Evolutionary conservation across 2,888 invertebrate genomes (phyloP), one percentile per base, ranked within the genome.

Genomic region (Erannis defoliaria): DNA sequence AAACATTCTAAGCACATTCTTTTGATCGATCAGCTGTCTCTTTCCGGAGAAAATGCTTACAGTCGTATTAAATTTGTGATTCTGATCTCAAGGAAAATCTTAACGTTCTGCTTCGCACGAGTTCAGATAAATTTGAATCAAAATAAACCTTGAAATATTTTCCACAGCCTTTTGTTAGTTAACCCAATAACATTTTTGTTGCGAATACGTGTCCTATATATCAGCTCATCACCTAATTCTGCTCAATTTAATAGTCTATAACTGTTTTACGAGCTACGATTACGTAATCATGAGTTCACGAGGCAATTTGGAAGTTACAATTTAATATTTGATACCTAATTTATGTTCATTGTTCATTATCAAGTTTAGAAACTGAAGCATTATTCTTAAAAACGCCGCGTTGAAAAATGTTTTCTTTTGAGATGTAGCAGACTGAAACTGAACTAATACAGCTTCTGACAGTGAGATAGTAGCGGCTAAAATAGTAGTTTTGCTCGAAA

Each of bases 191-290:
- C 50, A 53, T 53, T 55, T 62, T 58, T 43, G 54, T 58, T 62
- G 45, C 55, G 48, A 58, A 62, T 60, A 59, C 56, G 51, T 64
- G 62, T 58, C 62, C 66, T 65, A 68, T 66, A 71, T 74, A 61
- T 62, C 62, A 66, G 71, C 56, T 63, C 72, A 68, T 69, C 70
- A 63, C 60, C 68, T 73, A 75, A 75, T 76, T 78, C 70, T 71
- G 74, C 73, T 73, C 71, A 73, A 70, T 78, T 76, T 78, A 78
- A 82, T 78, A 73, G 78, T 68, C 76, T 70, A 71, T 83, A 77
- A 82, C 74, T 74, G 73, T 77, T 78, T 82, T 77, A 81, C 65
- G 74, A 72, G 69, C 67, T 58, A 60, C 71, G 69, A 75, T 79
- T 78, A 78, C 72, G 75, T 69, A 67, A 62, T 53, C 55, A 66